Conservation (phyloP, 2,113 vertebrate genomes). For the Chlorocebus sabaeus region DNA sequence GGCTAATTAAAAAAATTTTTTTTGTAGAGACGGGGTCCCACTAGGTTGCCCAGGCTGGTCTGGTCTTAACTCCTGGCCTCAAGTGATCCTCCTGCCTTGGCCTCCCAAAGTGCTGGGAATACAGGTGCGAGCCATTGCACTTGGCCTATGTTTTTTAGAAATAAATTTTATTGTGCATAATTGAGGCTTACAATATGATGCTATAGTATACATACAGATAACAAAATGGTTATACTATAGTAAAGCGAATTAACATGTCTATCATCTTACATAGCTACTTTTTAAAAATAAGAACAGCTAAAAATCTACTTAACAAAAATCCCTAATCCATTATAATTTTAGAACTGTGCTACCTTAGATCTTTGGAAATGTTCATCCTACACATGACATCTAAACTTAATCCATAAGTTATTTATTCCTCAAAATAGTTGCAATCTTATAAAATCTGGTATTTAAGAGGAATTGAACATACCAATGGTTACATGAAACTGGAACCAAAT, state of each 20-base stretch:
- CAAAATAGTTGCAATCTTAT: conserved; percentile 35
- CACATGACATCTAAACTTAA: conserved; percentile 21
- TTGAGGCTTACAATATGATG: not conserved
- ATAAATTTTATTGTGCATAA: not conserved
- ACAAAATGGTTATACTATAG: not conserved
- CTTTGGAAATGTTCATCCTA: not conserved
- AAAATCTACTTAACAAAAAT: not conserved
- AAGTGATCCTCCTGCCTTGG: too few relatives aligned
- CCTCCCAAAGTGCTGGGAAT: too few relatives aligned
- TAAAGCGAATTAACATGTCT: not conserved
- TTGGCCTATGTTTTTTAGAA: not conserved
- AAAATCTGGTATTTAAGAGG: not conserved
- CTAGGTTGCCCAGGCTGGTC: too few relatives aligned
- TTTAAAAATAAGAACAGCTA: not conserved
- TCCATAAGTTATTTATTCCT: conserved; percentile 71
- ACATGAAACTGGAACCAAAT: not conserved
- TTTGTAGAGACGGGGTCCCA: too few relatives aligned
- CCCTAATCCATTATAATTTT: not conserved
- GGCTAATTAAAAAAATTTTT: too few relatives aligned
- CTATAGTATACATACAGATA: not conserved
- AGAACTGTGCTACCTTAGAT: not conserved
- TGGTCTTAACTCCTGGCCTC: too few relatives aligned
- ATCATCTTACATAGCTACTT: not conserved
- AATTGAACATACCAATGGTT: not conserved
- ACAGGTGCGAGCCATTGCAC: not conserved